phyloP scores from a whole-genome alignment of 2,888 invertebrate genomes.

The Hymenopus coronatus region DNA sequence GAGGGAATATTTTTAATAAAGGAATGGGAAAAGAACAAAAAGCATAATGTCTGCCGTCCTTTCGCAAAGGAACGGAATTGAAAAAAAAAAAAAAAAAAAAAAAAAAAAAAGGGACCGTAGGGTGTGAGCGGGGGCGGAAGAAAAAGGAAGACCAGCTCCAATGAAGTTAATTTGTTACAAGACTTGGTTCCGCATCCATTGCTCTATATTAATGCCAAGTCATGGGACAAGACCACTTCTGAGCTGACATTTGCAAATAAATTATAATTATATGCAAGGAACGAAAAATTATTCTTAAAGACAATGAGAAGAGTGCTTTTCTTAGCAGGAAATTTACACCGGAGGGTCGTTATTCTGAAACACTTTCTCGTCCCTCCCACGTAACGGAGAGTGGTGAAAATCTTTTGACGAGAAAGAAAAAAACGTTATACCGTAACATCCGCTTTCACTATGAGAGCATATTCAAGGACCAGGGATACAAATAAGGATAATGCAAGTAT shows the following conservation, averaged over 20 bases:
- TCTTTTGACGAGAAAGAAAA: not conserved
- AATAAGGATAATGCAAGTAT: too few relatives aligned
- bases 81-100: not conserved
- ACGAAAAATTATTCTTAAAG: not conserved
- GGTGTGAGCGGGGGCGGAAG: not conserved
- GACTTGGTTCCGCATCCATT: not conserved
- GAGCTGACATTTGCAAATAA: not conserved
- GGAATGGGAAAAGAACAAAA: not conserved
- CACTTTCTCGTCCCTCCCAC: not conserved
- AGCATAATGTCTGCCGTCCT: slow-evolving; percentile 10
- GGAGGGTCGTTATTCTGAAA: not conserved
- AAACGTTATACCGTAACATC: not conserved
- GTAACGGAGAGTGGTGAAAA: not conserved
- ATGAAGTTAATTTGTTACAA: slow-evolving; percentile 2
- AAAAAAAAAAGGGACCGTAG: not conserved
- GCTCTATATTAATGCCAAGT: not conserved
- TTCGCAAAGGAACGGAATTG: not conserved
- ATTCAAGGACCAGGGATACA: not conserved
- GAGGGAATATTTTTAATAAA: slow-evolving; percentile 10
- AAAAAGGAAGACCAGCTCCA: not conserved
- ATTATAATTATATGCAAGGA: not conserved
- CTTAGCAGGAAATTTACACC: not conserved
- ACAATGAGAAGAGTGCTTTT: not conserved
- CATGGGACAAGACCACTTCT: not conserved
- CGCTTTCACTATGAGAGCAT: not conserved